Evolutionary conservation across 2,113 vertebrate species (phyloP).

Genomic region (Kobus ellipsiprymnus): DNA sequence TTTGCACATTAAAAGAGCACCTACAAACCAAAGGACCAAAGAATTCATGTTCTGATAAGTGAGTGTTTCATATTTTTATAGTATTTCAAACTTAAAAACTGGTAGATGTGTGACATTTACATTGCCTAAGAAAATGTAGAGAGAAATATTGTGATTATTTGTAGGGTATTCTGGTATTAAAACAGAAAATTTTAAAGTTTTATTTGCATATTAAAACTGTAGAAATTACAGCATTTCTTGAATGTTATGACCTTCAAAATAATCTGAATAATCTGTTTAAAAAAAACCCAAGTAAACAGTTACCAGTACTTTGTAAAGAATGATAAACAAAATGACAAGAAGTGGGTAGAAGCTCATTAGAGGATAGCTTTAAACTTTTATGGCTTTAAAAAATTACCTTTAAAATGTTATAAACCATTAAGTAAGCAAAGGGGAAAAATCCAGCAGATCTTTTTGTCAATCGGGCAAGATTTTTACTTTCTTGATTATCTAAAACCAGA

Average conservation of each 20-base stretch:
- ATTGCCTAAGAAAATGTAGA: background rate
- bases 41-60: background rate
- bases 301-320: conserved; percentile 13
- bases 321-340: background rate
- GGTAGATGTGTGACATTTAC: background rate
- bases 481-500: conserved; percentile 25
- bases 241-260: background rate
- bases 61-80: background rate
- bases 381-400: background rate
- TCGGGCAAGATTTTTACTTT: background rate
- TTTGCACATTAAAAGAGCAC: background rate
- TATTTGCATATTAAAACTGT: background rate
- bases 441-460: background rate
- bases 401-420: background rate
- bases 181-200: background rate
- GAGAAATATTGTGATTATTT: background rate
- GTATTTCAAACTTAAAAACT: conserved; percentile 1
- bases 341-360: background rate
- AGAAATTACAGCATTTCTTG: background rate
- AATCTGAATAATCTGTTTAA: background rate
- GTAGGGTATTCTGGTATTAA: background rate
- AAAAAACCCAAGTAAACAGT: background rate
- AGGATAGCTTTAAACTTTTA: background rate
- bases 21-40: background rate
- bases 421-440: background rate